A percentile compares a stretch with the other conserved stretches of the same genome.
Conservation (phyloP, 2,113 vertebrate species). For the Chloebia gouldiae region DNA sequence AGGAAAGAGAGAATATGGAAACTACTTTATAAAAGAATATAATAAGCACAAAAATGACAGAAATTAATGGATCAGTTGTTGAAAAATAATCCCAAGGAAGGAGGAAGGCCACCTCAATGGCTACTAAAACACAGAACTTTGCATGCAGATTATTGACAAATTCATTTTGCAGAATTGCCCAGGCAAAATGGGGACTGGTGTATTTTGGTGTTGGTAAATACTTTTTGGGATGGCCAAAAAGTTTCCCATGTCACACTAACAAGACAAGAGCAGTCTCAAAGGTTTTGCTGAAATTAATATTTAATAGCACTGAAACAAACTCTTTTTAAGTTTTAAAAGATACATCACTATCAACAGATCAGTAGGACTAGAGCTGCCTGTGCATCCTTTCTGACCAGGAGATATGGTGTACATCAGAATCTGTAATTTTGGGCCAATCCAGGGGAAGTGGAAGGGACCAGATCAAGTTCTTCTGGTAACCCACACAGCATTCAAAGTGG, state of each 20-base stretch:
- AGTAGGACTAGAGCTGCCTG: neutral
- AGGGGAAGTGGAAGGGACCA: neutral
- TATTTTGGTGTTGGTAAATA: neutral
- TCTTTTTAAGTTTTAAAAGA: neutral
- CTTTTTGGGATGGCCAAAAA: neutral
- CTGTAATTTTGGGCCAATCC: neutral
- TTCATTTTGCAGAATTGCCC: neutral
- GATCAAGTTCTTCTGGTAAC: neutral
- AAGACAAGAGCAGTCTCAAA: neutral
- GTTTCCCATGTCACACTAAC: too few species aligned
- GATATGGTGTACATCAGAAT: neutral
- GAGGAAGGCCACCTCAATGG: neutral
- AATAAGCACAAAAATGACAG: neutral
- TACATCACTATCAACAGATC: neutral
- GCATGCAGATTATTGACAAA: neutral
- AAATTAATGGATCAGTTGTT: neutral
- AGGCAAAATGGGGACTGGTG: neutral
- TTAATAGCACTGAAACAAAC: neutral
- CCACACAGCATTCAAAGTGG: neutral
- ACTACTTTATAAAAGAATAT: neutral
- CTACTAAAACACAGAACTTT: neutral
- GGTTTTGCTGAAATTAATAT: neutral
- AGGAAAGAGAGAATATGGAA: neutral
- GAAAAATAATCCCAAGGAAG: neutral
- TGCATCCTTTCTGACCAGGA: neutral